Conservation (phyloP, 2,113 vertebrate species). For the Eublepharis macularius region DNA sequence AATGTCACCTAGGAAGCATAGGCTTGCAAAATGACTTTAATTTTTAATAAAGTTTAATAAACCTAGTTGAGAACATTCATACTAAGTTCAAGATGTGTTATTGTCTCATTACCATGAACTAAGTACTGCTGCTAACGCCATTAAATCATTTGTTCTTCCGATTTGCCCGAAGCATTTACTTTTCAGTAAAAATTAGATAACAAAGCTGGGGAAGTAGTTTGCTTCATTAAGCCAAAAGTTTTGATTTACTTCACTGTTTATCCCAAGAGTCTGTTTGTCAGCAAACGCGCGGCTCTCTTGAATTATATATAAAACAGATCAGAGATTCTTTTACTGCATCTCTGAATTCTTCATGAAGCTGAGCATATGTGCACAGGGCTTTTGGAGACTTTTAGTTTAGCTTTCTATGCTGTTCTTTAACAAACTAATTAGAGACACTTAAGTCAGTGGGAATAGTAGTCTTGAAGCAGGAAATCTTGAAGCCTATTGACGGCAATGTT, state of each 20-base stretch:
- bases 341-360: slow-evolving; percentile 16
- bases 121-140: slow-evolving; percentile 3
- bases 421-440: neutral
- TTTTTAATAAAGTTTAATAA: slow-evolving; percentile 42
- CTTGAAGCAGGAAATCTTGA: neutral
- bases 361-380: fast-evolving
- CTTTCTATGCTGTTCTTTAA: neutral
- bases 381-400: neutral
- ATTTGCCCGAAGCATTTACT: slow-evolving; percentile 31
- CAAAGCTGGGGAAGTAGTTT: slow-evolving; percentile 12
- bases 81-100: neutral
- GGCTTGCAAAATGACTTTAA: slow-evolving; percentile 45
- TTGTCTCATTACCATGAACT: slow-evolving; percentile 31
- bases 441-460: neutral
- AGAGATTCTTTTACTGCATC: slow-evolving; percentile 1
- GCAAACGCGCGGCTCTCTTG: slow-evolving; percentile 9
- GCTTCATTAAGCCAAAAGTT: slow-evolving; percentile 37
- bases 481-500: neutral
- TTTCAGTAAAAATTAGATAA: slow-evolving; percentile 47
- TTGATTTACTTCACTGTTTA: slow-evolving; percentile 32
- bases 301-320: slow-evolving; percentile 11
- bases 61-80: slow-evolving; percentile 28
- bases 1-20: slow-evolving; percentile 55
- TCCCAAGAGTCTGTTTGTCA: slow-evolving; percentile 10
- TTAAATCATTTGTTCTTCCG: slow-evolving; percentile 21